phyloP scores from a whole-genome alignment of 30 jellyfish, hydroid and myxozoan genomes.

The Pseudorhiza aurosa region DNA sequence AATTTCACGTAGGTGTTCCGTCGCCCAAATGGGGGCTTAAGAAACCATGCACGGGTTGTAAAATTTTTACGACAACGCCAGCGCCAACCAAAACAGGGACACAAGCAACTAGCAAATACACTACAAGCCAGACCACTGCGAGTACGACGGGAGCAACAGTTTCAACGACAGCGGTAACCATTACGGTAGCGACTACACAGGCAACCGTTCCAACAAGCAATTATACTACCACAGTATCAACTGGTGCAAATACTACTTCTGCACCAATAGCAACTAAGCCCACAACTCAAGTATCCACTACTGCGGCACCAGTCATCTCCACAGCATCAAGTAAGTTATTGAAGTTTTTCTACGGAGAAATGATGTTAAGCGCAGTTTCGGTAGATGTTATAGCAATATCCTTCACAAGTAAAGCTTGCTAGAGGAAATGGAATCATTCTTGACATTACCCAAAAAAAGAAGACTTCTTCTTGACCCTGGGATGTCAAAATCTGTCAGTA shows the following conservation, averaged over 20 bases:
- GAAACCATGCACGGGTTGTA: slow-evolving; percentile 81
- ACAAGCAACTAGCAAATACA: slow-evolving; percentile 44
- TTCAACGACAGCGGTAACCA: slow-evolving; percentile 7
- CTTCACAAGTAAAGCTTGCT: too few species aligned
- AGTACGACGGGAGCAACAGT: neutral
- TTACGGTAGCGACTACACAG: neutral
- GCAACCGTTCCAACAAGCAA: slow-evolving; percentile 19
- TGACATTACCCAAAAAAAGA: too few species aligned
- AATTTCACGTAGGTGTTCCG: slow-evolving; percentile 80
- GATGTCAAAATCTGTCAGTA: too few species aligned
- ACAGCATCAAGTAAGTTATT: slow-evolving; percentile 2
- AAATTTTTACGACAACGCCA: slow-evolving; percentile 40
- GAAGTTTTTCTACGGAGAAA: too few species aligned
- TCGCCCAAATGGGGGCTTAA: slow-evolving; percentile 95
- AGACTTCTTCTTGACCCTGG: too few species aligned
- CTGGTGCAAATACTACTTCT: slow-evolving; percentile 2
- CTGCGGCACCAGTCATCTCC: neutral
- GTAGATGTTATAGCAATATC: too few species aligned
- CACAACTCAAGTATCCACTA: slow-evolving; percentile 27
- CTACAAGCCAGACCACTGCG: slow-evolving; percentile 35
- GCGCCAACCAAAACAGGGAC: slow-evolving; percentile 26
- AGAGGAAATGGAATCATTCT: too few species aligned
- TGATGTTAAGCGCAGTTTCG: too few species aligned
- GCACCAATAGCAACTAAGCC: slow-evolving; percentile 23
- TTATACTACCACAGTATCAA: neutral